Conservation (phyloP, 2,888 invertebrate species). For the Heliconius aoede region DNA sequence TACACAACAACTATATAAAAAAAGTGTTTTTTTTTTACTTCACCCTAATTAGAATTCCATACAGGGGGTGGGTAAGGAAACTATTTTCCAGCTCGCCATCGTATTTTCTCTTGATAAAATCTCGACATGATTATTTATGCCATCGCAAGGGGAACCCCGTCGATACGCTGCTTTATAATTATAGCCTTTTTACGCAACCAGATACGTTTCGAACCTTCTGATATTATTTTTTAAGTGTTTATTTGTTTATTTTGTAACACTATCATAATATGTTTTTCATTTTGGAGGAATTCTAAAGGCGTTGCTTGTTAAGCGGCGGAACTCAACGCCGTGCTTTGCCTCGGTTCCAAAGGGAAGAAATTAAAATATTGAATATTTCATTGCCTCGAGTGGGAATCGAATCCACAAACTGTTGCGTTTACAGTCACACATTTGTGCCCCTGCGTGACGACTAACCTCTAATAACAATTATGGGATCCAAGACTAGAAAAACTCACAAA, state of each 20-base stretch:
- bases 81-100: conserved; percentile 74
- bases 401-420: background rate
- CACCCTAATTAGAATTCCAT: conserved; percentile 75
- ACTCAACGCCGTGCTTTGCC: background rate
- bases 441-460: background rate
- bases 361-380: no score
- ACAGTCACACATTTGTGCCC: background rate
- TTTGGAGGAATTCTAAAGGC: background rate
- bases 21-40: conserved; percentile 45
- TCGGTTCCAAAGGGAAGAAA: background rate
- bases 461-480: no score
- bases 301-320: background rate
- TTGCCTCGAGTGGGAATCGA: background rate
- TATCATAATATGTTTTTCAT: no score
- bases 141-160: conserved; percentile 78
- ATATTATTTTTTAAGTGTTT: background rate
- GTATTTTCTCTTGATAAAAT: conserved; percentile 81
- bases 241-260: background rate
- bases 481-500: no score
- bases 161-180: conserved; percentile 76
- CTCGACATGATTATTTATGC: conserved; percentile 82
- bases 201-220: background rate
- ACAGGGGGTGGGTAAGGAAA: conserved; percentile 60
- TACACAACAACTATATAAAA: conserved; percentile 12
- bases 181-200: conserved; percentile 39